Conservation (phyloP, 2,888 invertebrate genomes). For the Hofmannophila pseudospretella region DNA sequence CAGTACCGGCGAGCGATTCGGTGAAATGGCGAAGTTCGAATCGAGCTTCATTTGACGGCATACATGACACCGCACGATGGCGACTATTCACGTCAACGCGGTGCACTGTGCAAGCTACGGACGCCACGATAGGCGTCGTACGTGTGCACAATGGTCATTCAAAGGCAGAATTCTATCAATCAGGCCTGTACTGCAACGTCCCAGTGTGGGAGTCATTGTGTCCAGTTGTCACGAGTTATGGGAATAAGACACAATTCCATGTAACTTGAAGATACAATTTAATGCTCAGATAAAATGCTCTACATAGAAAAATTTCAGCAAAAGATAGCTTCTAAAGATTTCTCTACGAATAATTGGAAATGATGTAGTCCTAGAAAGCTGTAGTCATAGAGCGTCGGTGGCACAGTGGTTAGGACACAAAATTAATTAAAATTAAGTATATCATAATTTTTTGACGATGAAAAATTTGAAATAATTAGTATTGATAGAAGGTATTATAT, state of each 20-base stretch:
- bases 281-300: too few species aligned
- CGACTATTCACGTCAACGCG: constrained; percentile 54
- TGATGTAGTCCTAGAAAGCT: too few species aligned
- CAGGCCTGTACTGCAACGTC: constrained; percentile 9
- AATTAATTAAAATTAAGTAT: too few species aligned
- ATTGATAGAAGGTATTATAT: too few species aligned
- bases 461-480: too few species aligned
- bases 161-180: constrained; percentile 40
- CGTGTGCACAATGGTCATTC: constrained; percentile 56
- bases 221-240: not conserved
- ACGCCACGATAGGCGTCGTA: constrained; percentile 21
- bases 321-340: too few species aligned
- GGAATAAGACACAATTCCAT: not conserved
- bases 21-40: constrained; percentile 45
- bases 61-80: constrained; percentile 36
- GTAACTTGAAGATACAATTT: too few species aligned
- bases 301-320: too few species aligned
- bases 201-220: not conserved
- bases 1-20: constrained; percentile 12
- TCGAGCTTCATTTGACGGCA: constrained; percentile 38
- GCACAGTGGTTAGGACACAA: too few species aligned
- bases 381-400: too few species aligned
- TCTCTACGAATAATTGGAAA: too few species aligned
- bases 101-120: constrained; percentile 21
- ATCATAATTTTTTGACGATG: too few species aligned